Evolutionary conservation across 2,113 vertebrate genomes (phyloP).

Genomic region (Cynopterus brachyotis): DNA sequence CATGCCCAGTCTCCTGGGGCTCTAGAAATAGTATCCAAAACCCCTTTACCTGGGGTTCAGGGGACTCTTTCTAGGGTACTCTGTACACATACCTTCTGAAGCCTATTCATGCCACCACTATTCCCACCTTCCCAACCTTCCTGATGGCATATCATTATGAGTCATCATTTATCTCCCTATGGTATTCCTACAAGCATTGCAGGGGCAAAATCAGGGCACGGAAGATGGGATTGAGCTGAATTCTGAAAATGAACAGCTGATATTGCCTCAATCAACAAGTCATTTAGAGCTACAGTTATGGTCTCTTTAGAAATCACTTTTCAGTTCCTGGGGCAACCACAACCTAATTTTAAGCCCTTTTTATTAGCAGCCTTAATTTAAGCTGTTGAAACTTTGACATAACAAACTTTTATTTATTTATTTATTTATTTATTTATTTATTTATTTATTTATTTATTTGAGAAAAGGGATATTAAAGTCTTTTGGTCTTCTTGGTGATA

Average conservation of each 20-base stretch:
- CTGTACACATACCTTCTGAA: neutral
- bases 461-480: neutral
- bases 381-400: neutral
- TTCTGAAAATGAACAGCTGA: neutral
- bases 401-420: accelerated
- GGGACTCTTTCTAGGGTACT: neutral
- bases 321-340: too few species aligned
- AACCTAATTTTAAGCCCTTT: neutral
- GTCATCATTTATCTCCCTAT: neutral
- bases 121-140: neutral
- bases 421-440: too few species aligned
- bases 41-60: neutral
- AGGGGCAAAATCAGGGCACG: accelerated
- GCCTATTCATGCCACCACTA: accelerated
- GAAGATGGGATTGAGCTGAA: neutral
- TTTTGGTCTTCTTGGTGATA: neutral
- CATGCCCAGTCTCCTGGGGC: neutral
- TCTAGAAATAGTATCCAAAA: neutral
- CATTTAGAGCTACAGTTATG: neutral
- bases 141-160: accelerated
- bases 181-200: accelerated
- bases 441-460: neutral
- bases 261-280: neutral
- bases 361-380: neutral
- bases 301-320: neutral